Evolutionary conservation across 2,888 invertebrate species (phyloP).

Genomic region (Eurois occulta): DNA sequence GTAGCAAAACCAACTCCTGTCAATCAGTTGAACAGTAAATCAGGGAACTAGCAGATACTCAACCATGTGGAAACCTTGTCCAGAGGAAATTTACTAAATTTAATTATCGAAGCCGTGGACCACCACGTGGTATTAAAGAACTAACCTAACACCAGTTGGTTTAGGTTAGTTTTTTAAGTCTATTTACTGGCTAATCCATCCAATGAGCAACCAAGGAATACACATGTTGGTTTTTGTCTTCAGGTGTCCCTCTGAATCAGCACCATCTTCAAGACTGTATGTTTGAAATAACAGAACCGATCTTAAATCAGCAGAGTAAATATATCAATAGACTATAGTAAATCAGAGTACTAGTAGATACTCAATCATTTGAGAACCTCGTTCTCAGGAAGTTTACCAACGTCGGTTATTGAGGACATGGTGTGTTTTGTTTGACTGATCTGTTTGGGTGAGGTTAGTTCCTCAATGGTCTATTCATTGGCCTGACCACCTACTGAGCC

Average conservation of each 20-base stretch:
- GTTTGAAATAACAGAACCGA: background rate
- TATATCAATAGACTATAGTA: background rate
- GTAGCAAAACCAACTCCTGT: constrained; percentile 10
- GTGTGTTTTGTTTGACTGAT: constrained; percentile 14
- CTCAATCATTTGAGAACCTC: background rate
- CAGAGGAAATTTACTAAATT: constrained; percentile 41
- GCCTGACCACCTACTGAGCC: background rate
- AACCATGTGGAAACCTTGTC: background rate
- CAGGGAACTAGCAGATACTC: constrained; percentile 6
- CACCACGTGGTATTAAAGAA: no score
- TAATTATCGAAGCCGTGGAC: constrained; percentile 21
- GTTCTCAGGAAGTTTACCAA: constrained; percentile 40
- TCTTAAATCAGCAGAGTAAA: background rate
- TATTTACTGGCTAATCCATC: background rate
- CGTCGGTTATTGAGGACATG: constrained; percentile 20
- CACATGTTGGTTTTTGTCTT: background rate
- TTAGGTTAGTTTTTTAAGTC: constrained; percentile 16
- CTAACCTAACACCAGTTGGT: no score
- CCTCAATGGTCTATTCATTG: background rate
- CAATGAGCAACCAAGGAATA: background rate
- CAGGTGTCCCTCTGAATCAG: background rate
- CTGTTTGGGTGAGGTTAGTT: constrained; percentile 36
- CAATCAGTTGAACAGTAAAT: constrained; percentile 27
- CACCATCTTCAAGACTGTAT: background rate
- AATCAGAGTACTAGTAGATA: background rate